A percentile compares a stretch with the other conserved stretches of the same genome.
Conservation (phyloP, 2,797 vertebrate genomes). For the Malurus splendens region DNA sequence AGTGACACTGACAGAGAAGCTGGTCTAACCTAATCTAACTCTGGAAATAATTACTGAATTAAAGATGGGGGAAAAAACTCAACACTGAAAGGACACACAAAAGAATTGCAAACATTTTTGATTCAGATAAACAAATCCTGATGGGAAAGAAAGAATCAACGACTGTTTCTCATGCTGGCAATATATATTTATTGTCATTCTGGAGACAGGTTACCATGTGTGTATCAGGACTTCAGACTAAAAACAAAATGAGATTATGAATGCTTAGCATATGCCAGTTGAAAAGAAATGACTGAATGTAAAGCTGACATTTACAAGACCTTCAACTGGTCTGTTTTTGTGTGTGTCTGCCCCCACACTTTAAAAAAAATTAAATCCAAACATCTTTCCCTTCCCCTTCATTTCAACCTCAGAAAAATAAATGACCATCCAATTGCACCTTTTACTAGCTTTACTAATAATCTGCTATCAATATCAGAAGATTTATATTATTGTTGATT, state of each 20-base stretch:
- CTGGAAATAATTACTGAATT: not conserved
- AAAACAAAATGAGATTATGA: not conserved
- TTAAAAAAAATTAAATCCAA: not conserved
- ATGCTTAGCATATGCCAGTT: constrained; percentile 21
- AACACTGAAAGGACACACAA: not conserved
- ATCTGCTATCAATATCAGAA: not conserved
- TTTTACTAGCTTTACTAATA: not conserved
- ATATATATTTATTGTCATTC: constrained; percentile 65
- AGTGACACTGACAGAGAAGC: not conserved
- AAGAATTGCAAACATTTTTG: not conserved
- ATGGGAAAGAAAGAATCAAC: not conserved
- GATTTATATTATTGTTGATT: not conserved
- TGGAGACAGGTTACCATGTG: constrained; percentile 53
- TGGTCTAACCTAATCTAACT: not conserved
- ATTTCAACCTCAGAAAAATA: constrained; percentile 1
- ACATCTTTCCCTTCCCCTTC: not conserved
- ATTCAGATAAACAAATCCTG: not conserved
- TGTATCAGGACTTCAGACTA: constrained; percentile 18
- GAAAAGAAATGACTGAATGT: constrained; percentile 18
- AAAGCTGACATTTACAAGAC: not conserved
- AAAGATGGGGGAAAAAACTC: fast-evolving
- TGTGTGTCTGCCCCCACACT: not conserved
- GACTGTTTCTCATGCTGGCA: constrained; percentile 43
- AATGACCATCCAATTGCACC: not conserved
- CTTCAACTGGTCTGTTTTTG: not conserved